phyloP scores from a whole-genome alignment of 92 coral and sea anemone genomes.

The Montipora capitata region DNA sequence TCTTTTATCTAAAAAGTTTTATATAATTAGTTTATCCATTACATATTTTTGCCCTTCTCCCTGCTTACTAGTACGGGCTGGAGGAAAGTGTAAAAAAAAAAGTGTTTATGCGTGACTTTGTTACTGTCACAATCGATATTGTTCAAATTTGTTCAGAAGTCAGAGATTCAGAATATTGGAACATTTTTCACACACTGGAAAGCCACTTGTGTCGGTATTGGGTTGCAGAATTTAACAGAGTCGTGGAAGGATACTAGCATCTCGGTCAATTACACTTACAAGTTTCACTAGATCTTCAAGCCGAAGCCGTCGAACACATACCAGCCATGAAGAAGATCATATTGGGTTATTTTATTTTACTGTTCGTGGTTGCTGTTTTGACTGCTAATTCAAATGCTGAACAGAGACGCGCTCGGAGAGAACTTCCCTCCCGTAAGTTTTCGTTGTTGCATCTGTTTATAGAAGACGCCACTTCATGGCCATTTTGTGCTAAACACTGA shows the following conservation, averaged over 20 bases:
- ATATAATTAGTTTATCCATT: no score
- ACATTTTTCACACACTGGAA: background rate
- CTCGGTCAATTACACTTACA: no score
- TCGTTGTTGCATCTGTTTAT: background rate
- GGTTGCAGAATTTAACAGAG: background rate
- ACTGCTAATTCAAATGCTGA: background rate
- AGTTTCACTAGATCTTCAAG: no score
- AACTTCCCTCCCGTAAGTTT: constrained; percentile 19
- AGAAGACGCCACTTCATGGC: background rate
- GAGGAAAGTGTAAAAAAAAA: no score
- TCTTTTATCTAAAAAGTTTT: no score
- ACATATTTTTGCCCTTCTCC: no score
- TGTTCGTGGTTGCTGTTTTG: background rate
- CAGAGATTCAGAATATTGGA: no score
- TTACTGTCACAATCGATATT: no score
- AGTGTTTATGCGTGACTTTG: no score
- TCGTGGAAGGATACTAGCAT: background rate
- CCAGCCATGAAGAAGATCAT: constrained; percentile 4
- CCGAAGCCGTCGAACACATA: background rate
- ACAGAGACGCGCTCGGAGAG: constrained; percentile 1
- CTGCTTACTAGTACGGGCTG: no score
- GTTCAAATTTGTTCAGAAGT: no score
- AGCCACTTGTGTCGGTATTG: background rate
- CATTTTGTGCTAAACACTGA: background rate
- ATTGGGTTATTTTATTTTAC: background rate